Percentiles rank a stretch among this genome's conserved stretches.
phyloP scores from a whole-genome alignment of 2,797 vertebrate species.

The Pogoniulus pusillus region DNA sequence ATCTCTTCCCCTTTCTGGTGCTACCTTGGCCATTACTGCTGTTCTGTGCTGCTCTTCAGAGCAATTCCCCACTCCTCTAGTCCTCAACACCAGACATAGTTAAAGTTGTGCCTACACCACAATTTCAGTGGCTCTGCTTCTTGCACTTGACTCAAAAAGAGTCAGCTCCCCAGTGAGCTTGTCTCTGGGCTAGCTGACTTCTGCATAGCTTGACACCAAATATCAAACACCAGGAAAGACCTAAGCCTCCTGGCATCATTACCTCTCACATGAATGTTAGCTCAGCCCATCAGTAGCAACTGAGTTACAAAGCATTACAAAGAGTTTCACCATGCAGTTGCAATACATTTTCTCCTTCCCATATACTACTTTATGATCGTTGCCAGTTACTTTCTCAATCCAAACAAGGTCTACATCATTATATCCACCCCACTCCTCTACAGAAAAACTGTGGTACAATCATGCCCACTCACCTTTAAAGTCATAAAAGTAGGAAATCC shows the following conservation, averaged over 20 bases:
- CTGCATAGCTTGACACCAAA: neutral
- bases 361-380: neutral
- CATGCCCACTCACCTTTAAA: slow-evolving; percentile 82
- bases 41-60: neutral
- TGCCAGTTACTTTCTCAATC: neutral
- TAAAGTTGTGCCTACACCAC: neutral
- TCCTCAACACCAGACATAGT: neutral
- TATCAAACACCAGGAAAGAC: neutral
- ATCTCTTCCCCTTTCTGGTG: neutral
- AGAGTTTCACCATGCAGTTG: neutral
- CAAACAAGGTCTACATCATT: neutral
- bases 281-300: neutral
- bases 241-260: neutral
- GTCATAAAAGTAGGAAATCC: slow-evolving; percentile 94
- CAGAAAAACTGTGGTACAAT: neutral
- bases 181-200: neutral
- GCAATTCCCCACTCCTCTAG: neutral
- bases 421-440: neutral
- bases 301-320: neutral
- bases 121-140: neutral
- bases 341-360: neutral
- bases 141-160: neutral
- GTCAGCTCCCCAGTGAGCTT: neutral
- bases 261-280: neutral
- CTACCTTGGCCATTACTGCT: neutral